Evolutionary conservation across 1,140 invertebrate species (phyloP), one percentile per base, ranked within the genome.

Genomic region (Acromyrmex heyeri): DNA sequence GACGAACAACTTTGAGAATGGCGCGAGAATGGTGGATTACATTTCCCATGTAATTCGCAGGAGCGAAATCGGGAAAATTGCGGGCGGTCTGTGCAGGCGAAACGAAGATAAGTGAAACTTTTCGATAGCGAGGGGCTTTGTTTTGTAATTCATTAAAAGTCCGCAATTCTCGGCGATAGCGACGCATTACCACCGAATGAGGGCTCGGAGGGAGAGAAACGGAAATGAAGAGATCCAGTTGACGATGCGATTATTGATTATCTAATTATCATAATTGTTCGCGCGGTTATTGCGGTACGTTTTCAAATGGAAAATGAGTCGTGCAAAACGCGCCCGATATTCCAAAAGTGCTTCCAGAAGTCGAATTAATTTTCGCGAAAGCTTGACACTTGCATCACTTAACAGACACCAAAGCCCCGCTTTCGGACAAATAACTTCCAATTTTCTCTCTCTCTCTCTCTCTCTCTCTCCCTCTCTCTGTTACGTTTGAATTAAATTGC

Each of bases 81-180:
- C 64, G 34, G 21, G 44, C 6, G 34, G 12, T 14, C 59, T 27
- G 69, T 3, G 59, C 5, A 21, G 18, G 53, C 16, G 24, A 73
- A 61, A 81, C 75, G 30, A 69, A 65, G 83, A 72, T 30, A 27
- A 62, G 50, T 8, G 48, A 85, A 91, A 91, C 78, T 91, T 88
- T 85, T 70, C 72, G 83, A 87, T 70, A 53, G 38, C 55, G 14
- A 55, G 24, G 59, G n/a, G 78, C 64, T 85, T 91, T 83, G 90
- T 91, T 91, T 91, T 91, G 88, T 89, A 91, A 91, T 91, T 91
- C 86, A 91, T 91, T 91, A 91, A 91, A 91, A 91, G 73, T 89
- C 87, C 44, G 86, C 65, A 85, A 89, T 53, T 67, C 67, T 75
- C 72, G 34, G 24, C 30, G n/a, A 1, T 34, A 57, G 55, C 72